Evolutionary conservation across 2,888 invertebrate genomes (phyloP), one percentile per base, ranked within the genome.

Genomic region (Luffia ferchaultella): DNA sequence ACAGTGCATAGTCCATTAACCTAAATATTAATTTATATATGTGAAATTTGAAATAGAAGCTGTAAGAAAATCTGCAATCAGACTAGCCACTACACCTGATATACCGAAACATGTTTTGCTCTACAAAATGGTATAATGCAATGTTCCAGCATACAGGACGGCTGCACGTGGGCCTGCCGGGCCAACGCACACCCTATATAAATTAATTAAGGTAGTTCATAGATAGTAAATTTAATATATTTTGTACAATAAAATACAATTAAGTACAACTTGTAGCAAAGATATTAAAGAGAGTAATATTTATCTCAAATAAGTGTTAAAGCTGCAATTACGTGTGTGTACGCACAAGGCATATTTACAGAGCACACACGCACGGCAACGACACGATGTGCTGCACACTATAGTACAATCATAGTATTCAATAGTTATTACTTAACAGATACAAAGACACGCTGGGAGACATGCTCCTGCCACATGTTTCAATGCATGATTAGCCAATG

Each of bases 181-280:
- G 78, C 80, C 80, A 74, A 80, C 80, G 80, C 73, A 78, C 83
- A 80, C 74, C 78, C 80, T 77, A 76, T 79, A 74, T 76, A 73
- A 73, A 75, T 78, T 73, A 76, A 64, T 66, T 78, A 77, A 79
- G 42, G 77, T 75, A 77, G 76, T 77, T 80, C 67, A 82, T 82
- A 82, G 79, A 77, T 82, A 82, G 76, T 83, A 80, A 76, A 79
- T 74, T 79, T 86, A 86, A 85, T 86, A 87, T 87, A 88, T 87
- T 88, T 88, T 88, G 88, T 88, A 88, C 87, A 86, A 86, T 87
- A 84, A 85, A 87, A 86, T 85, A 79, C 80, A 84, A 85, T 87
- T 87, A 87, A 88, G 87, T 87, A 88, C 87, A 88, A 87, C 85
- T 88, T 86, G 86, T 87, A 87, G 86, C 87, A 87, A 87, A 86